These are phyloP conservation scores for Halichondria panicea DNA, from an alignment of 37 sponge, comb jelly and placozoan genomes.

Conservation along the genomic window DNA sequence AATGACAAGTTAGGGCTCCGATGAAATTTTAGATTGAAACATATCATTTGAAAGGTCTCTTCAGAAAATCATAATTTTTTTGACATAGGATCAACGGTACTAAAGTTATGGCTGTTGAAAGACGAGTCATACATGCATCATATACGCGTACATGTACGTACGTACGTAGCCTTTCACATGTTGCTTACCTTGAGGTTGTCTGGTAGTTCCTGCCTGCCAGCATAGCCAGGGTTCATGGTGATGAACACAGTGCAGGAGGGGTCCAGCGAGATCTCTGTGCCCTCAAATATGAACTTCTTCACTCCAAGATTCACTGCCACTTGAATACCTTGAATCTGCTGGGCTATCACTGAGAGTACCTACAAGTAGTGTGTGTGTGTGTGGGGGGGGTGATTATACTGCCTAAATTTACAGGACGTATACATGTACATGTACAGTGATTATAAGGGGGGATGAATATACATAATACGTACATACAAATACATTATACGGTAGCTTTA, in stretches of 20 bases:
- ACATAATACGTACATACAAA: background rate
- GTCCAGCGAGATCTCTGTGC: constrained; percentile 91
- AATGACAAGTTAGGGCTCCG: too few relatives aligned
- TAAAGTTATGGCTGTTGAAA: too few relatives aligned
- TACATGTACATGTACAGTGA: background rate
- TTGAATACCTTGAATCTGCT: constrained; percentile 94
- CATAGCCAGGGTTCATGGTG: constrained; percentile 99
- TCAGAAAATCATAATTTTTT: background rate
- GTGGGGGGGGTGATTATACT: background rate
- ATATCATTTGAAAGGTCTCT: too few relatives aligned
- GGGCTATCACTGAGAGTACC: constrained; percentile 96
- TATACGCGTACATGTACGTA: too few relatives aligned
- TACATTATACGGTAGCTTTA: background rate
- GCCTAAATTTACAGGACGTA: background rate
- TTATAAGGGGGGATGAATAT: background rate
- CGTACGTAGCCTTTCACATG: too few relatives aligned
- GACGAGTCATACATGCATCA: too few relatives aligned
- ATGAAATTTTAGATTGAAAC: too few relatives aligned
- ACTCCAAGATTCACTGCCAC: constrained; percentile 75
- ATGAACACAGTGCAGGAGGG: constrained; percentile 96
- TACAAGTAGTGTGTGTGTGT: constrained; percentile 6
- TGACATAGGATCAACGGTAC: too few relatives aligned
- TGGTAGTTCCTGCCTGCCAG: constrained; percentile 95
- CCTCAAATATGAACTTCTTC: constrained; percentile 90
- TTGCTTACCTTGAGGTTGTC: constrained; percentile 98